Conservation (phyloP, 2,797 vertebrate genomes). For the Thalassophryne amazonica region DNA sequence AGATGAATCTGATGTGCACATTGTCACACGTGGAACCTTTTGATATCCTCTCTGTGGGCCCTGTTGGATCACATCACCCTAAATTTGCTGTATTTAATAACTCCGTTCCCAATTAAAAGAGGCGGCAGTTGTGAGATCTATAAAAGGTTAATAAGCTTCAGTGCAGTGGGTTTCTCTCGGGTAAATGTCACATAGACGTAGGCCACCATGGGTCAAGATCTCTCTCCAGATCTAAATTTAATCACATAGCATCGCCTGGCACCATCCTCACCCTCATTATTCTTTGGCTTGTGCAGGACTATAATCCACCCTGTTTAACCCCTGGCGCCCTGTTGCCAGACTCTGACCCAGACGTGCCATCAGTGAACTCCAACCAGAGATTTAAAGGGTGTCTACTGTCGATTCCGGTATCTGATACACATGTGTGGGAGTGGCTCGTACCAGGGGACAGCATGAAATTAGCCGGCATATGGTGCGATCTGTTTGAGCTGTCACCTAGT, state of each 20-base stretch:
- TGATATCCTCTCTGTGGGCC: slow-evolving; percentile 58
- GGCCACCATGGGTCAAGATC: slow-evolving; percentile 81
- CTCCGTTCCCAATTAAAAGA: slow-evolving; percentile 82
- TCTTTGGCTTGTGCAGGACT: slow-evolving; percentile 73
- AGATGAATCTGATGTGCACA: slow-evolving; percentile 36
- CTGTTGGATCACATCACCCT: slow-evolving; percentile 71
- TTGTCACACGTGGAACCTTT: slow-evolving; percentile 51
- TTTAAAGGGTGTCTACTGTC: slow-evolving; percentile 15
- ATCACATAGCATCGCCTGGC: slow-evolving; percentile 79
- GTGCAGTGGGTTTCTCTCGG: slow-evolving; percentile 80
- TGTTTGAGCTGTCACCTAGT: slow-evolving; percentile 85
- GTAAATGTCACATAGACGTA: slow-evolving; percentile 86
- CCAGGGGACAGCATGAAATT: slow-evolving; percentile 34
- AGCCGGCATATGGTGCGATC: slow-evolving; percentile 30
- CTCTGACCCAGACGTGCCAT: slow-evolving; percentile 40
- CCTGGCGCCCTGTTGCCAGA: slow-evolving; percentile 45
- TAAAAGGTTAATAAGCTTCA: slow-evolving; percentile 85
- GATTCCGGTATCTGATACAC: slow-evolving; percentile 8
- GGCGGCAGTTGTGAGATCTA: slow-evolving; percentile 73
- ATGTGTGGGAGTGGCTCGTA: slow-evolving; percentile 21
- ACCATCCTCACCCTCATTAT: slow-evolving; percentile 83
- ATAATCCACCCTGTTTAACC: slow-evolving; percentile 66
- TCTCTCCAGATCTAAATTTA: slow-evolving; percentile 86
- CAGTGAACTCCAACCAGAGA: slow-evolving; percentile 35
- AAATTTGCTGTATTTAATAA: slow-evolving; percentile 81